Percentiles rank a stretch among this genome's conserved stretches.
phyloP scores from a whole-genome alignment of 2,888 invertebrate species.

The Rhingia campestris region DNA sequence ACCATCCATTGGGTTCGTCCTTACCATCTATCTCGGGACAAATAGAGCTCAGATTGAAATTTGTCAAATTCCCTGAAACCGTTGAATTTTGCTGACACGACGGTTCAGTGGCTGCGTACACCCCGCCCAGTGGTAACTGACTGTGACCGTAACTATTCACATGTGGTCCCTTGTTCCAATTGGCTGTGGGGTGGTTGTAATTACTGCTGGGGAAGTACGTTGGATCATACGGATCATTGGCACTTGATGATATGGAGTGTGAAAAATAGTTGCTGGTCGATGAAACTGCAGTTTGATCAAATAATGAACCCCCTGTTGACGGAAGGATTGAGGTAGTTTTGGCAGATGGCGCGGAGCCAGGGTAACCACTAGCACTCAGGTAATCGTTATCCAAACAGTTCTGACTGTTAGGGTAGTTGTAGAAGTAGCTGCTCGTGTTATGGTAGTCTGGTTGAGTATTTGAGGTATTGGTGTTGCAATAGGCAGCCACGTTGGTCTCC shows the following conservation, averaged over 20 bases:
- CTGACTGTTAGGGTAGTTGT: constrained; percentile 70
- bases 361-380: constrained; percentile 55
- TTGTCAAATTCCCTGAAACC: constrained; percentile 84
- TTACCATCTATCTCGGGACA: constrained; percentile 91
- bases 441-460: constrained; percentile 52
- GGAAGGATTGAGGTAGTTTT: constrained; percentile 55
- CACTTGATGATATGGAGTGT: constrained; percentile 55
- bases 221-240: constrained; percentile 64
- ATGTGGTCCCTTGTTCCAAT: constrained; percentile 47
- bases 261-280: constrained; percentile 45
- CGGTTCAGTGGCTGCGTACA: constrained; percentile 44
- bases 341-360: neutral
- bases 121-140: constrained; percentile 13
- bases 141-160: constrained; percentile 44
- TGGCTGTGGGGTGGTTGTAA: constrained; percentile 49
- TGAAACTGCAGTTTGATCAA: constrained; percentile 32
- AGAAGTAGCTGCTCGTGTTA: constrained; percentile 67
- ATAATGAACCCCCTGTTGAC: constrained; percentile 37
- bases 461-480: constrained; percentile 36
- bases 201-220: constrained; percentile 66
- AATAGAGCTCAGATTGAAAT: constrained; percentile 92
- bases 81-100: constrained; percentile 53
- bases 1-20: constrained; percentile 76
- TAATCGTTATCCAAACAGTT: constrained; percentile 73
- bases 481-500: constrained; percentile 30